Evolutionary conservation across 2,797 vertebrate genomes (phyloP).

Genomic region (Parauchenoglanis ngamensis): DNA sequence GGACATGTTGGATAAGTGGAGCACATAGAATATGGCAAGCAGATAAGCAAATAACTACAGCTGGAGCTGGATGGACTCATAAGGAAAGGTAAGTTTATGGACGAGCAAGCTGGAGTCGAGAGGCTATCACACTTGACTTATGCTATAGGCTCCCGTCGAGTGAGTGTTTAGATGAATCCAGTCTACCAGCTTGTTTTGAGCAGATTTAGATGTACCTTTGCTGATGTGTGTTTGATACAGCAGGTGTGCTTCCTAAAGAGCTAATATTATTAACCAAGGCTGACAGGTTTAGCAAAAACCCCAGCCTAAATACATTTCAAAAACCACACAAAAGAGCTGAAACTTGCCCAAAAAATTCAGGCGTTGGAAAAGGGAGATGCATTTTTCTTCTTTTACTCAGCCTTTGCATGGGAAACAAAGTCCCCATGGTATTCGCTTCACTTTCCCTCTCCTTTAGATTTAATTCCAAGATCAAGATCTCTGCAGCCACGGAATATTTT

Average conservation of each 20-base stretch:
- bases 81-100: background rate
- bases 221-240: background rate
- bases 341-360: background rate
- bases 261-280: background rate
- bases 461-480: background rate
- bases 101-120: background rate
- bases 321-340: background rate
- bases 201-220: background rate
- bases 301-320: background rate
- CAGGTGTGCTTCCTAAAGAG: background rate
- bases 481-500: background rate
- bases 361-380: background rate
- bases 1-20: background rate
- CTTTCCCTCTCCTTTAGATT: background rate
- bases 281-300: background rate
- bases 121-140: background rate
- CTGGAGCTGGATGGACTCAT: background rate
- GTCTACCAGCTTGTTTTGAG: background rate
- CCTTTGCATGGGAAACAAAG: background rate
- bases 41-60: slow-evolving; percentile 14
- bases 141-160: background rate
- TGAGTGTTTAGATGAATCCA: background rate
- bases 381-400: background rate
- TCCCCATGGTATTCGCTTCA: background rate
- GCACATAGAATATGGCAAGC: background rate